A percentile compares a stretch with the other conserved stretches of the same genome.
Evolutionary conservation across 23 tunicate species (phyloP).

Genomic region (Styela clava): DNA sequence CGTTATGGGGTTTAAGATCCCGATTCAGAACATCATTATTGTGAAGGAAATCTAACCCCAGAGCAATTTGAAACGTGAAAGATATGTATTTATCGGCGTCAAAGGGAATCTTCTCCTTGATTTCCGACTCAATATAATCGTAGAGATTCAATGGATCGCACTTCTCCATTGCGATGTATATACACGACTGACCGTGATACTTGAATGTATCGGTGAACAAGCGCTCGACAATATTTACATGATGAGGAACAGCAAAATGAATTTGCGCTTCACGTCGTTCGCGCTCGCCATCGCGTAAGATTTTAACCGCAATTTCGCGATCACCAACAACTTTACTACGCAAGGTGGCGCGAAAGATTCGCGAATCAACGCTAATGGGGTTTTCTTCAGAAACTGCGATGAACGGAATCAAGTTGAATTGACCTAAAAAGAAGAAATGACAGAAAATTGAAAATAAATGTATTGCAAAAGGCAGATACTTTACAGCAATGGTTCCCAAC

Average conservation of each 20-base stretch:
- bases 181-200: background rate
- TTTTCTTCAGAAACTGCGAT: background rate
- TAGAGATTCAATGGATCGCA: background rate
- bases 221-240: background rate
- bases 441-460: too few species aligned
- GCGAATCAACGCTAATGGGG: background rate
- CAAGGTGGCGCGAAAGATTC: background rate
- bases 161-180: background rate
- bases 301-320: background rate
- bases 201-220: background rate
- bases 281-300: background rate
- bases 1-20: background rate
- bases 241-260: background rate
- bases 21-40: background rate
- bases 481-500: too few species aligned
- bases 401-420: too few species aligned
- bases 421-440: too few species aligned
- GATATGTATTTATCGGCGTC: background rate
- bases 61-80: background rate
- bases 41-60: background rate
- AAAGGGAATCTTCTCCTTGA: background rate
- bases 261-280: background rate
- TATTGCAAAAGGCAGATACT: too few species aligned
- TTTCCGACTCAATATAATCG: background rate
- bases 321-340: background rate